Base-by-base conservation (phyloP, 2,888 invertebrate species). In the Cephus pygmeus region DNA sequence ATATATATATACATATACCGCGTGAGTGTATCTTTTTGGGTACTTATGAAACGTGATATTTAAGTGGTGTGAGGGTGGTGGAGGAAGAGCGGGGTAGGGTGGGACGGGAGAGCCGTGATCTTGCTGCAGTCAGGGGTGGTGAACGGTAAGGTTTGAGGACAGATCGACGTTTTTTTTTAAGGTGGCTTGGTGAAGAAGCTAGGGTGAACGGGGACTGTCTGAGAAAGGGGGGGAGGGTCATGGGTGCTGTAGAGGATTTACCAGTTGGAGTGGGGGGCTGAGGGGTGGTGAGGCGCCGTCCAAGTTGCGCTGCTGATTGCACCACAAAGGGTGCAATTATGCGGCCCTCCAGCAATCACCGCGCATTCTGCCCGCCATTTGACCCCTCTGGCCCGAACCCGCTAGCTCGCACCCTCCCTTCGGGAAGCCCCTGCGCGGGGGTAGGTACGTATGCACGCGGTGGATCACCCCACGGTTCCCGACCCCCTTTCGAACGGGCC, bases 271-370 rank as follows among this genome's bases (percentile, higher is more conserved):
- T 74, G 69, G 34, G 36, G 75, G 74, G 79, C 1, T 73, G 83
- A n/a, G 34, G 30, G 76, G 69, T 34, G 85, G 82, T 82, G 86
- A 87, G 88, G 87, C 88, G 87, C 87, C 88, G 85, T 86, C 84
- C 88, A 90, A 91, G 90, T 91, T 90, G 91, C 88, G 90, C 88
- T 89, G 90, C 89, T 91, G 91, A 91, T 91, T 91, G 91, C 91
- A 90, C 91, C 91, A 91, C 91, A 91, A 91, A 91, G 91, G 90
- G 90, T 90, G 90, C 91, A 91, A 91, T 91, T 91, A 91, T 91
- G 91, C 90, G 90, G 91, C 90, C 91, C 91, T 91, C 89, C 88
- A 91, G 91, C 91, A 91, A 91, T 91, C 91, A 91, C 90, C 89
- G 88, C 89, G 90, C 89, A 91, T 91, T 91, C 91, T 91, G 88